Percentiles rank a stretch among this genome's conserved stretches.
phyloP scores from a whole-genome alignment of 2,888 invertebrate species.

The Panorpa germanica region DNA sequence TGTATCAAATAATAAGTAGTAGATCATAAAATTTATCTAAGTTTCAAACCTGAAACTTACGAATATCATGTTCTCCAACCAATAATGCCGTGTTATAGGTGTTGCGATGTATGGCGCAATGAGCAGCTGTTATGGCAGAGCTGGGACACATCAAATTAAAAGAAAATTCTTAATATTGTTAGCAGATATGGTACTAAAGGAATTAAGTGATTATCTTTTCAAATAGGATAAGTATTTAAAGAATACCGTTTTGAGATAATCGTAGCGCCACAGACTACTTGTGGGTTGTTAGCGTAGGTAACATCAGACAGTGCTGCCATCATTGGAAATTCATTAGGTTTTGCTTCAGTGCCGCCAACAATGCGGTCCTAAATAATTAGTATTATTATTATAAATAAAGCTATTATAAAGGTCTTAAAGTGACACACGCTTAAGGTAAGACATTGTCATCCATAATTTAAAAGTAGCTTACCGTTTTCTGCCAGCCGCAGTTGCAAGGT shows the following conservation, averaged over 20 bases:
- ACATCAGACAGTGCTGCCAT: slow-evolving; percentile 21
- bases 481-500: slow-evolving; percentile 35
- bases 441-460: too few relatives aligned
- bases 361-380: slow-evolving; percentile 22
- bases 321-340: slow-evolving; percentile 24
- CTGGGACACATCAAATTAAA: too few relatives aligned
- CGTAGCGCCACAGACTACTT: slow-evolving; percentile 32
- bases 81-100: slow-evolving; percentile 19
- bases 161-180: too few relatives aligned
- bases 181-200: too few relatives aligned
- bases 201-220: too few relatives aligned
- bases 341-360: slow-evolving; percentile 24
- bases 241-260: too few relatives aligned
- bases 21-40: too few relatives aligned
- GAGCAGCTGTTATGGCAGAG: slow-evolving; percentile 33
- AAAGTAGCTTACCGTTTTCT: slow-evolving; percentile 23
- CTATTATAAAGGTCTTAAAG: slow-evolving; percentile 10
- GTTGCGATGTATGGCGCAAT: slow-evolving; percentile 24
- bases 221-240: too few relatives aligned
- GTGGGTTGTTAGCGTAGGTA: too few relatives aligned
- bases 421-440: too few relatives aligned
- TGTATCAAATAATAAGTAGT: too few relatives aligned
- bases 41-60: slow-evolving; percentile 19
- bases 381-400: slow-evolving; percentile 1
- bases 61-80: slow-evolving; percentile 31